Conservation (phyloP, 53 echinoderm and acorn worm species). For the Apostichopus leukothele region DNA sequence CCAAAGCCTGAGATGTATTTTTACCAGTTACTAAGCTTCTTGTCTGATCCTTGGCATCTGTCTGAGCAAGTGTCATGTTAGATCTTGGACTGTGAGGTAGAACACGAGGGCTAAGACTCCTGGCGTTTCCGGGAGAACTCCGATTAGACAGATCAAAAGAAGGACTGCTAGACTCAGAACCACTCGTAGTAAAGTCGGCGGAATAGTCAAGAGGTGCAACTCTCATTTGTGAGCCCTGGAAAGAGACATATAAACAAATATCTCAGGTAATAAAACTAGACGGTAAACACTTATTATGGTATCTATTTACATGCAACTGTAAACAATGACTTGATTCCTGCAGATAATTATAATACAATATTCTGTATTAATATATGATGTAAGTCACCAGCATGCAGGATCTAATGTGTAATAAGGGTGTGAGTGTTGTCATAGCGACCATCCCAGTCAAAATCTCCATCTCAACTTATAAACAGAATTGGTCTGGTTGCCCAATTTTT, state of each 20-base stretch:
- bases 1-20: neutral
- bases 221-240: conserved; percentile 3
- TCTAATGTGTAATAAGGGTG: too few species aligned
- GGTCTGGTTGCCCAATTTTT: too few species aligned
- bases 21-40: neutral
- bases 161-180: conserved; percentile 15
- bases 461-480: too few species aligned
- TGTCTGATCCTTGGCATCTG: neutral
- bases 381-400: too few species aligned
- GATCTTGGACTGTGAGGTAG: conserved; percentile 25
- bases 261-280: too few species aligned
- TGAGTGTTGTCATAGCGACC: too few species aligned
- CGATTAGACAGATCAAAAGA: conserved; percentile 8
- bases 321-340: too few species aligned
- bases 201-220: conserved; percentile 1
- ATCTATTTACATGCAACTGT: too few species aligned
- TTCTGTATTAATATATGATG: too few species aligned
- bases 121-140: conserved; percentile 5
- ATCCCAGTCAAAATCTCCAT: too few species aligned
- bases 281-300: too few species aligned
- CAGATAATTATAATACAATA: too few species aligned
- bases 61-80: neutral
- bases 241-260: conserved; percentile 1
- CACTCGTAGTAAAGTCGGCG: neutral
- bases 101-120: conserved; percentile 29